Conservation (phyloP, 2,888 invertebrate species). For the Caenorhabditis sp. region DNA sequence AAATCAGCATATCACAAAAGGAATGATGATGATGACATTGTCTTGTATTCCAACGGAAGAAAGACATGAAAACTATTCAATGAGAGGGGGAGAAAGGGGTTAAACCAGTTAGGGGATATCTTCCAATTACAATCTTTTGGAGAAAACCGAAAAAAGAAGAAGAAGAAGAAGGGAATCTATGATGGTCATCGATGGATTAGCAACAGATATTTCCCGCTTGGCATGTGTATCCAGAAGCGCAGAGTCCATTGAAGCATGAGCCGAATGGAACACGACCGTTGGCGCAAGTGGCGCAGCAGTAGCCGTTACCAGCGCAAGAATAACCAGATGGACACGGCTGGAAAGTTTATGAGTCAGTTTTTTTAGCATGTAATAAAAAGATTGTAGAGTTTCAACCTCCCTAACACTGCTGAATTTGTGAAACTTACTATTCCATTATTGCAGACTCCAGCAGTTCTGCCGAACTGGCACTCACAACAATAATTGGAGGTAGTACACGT, state of each 20-base stretch:
- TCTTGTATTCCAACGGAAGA: background rate
- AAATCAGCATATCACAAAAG: constrained; percentile 8
- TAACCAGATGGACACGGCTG: constrained; percentile 76
- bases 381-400: too few species aligned
- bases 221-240: constrained; percentile 75
- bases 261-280: constrained; percentile 74
- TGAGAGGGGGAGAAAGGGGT: background rate
- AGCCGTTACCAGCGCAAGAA: constrained; percentile 69
- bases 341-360: constrained; percentile 8
- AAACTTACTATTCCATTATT: too few species aligned
- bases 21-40: constrained; percentile 15
- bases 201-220: constrained; percentile 79
- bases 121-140: constrained; percentile 5
- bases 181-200: constrained; percentile 36
- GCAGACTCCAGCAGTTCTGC: constrained; percentile 70
- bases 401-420: too few species aligned
- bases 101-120: constrained; percentile 56
- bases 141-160: background rate
- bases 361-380: too few species aligned
- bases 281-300: constrained; percentile 77
- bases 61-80: constrained; percentile 22
- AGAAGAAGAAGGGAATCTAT: constrained; percentile 6
- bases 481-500: constrained; percentile 78
- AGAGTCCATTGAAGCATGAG: constrained; percentile 76
- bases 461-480: constrained; percentile 79